phyloP scores from a whole-genome alignment of 2,113 vertebrate genomes.

The Archocentrus centrarchus region DNA sequence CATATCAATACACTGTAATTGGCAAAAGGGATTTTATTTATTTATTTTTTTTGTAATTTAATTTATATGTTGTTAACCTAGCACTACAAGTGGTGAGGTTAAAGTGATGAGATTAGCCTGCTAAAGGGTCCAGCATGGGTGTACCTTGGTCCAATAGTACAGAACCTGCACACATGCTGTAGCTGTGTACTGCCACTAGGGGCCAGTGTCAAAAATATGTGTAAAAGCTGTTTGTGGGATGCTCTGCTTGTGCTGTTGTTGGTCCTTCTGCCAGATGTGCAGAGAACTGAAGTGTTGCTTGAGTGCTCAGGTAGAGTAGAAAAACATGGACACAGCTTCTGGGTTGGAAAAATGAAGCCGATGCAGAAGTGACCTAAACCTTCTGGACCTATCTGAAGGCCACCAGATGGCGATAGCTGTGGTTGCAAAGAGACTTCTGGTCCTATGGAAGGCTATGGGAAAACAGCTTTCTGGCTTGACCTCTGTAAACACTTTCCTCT shows the following conservation, averaged over 20 bases:
- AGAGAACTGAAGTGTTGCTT: too few species aligned
- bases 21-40: neutral
- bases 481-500: too few species aligned
- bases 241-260: too few species aligned
- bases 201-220: neutral
- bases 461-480: too few species aligned
- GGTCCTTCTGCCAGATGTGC: neutral
- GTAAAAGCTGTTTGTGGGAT: too few species aligned
- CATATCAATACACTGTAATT: neutral
- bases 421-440: too few species aligned
- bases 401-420: too few species aligned
- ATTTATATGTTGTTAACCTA: neutral
- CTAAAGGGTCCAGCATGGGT: neutral
- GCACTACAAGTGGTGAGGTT: neutral
- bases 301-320: too few species aligned
- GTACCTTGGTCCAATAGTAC: neutral
- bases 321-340: neutral
- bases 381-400: too few species aligned
- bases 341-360: neutral
- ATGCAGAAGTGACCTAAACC: too few species aligned
- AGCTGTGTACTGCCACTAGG: neutral
- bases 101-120: neutral
- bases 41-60: too few species aligned
- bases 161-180: neutral
- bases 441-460: too few species aligned